A percentile compares a stretch with the other conserved stretches of the same genome.
These are phyloP conservation scores for Acanthaster planci DNA, from an alignment of 35 echinoderm and acorn worm species.

Conservation along the genomic window DNA sequence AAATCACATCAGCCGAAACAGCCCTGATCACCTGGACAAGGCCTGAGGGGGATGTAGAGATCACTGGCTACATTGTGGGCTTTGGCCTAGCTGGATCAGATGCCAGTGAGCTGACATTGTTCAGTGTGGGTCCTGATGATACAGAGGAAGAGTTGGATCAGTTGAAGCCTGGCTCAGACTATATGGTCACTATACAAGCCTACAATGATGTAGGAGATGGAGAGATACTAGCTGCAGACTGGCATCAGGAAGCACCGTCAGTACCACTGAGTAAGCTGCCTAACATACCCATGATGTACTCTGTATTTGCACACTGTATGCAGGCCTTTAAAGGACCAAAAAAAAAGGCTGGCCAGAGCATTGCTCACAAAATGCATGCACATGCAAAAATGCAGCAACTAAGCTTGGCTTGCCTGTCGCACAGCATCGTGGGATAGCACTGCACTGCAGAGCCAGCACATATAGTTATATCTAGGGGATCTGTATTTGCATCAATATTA, in stretches of 20 bases:
- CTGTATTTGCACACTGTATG: no score
- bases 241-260: background rate
- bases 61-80: slow-evolving; percentile 6
- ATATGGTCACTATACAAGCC: background rate
- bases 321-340: no score
- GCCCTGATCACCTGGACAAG: background rate
- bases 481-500: no score
- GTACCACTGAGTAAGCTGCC: background rate
- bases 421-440: no score
- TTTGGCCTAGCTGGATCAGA: background rate
- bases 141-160: background rate
- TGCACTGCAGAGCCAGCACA: no score
- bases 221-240: background rate
- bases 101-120: background rate
- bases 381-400: no score
- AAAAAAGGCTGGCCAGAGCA: no score
- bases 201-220: slow-evolving; percentile 9
- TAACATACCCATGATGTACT: no score
- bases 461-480: no score
- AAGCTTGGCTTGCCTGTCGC: no score
- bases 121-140: background rate
- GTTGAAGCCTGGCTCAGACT: background rate
- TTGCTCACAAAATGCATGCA: no score
- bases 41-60: background rate
- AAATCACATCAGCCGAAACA: background rate